Evolutionary conservation across 2,888 invertebrate species (phyloP).

Genomic region (Empis stercorea): DNA sequence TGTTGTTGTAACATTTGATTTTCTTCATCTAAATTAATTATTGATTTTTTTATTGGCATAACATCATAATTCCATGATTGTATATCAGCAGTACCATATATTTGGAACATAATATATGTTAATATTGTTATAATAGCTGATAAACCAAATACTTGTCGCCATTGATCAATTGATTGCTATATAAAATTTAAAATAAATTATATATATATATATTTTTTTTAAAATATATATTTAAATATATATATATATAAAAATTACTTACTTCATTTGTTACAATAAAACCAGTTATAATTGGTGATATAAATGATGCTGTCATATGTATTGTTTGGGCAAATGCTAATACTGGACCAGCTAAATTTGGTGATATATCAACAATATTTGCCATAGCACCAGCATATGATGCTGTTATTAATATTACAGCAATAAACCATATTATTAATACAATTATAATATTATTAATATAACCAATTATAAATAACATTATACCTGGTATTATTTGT

Average conservation of each 20-base stretch:
- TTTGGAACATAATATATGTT: slow-evolving; percentile 51
- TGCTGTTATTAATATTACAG: slow-evolving; percentile 56
- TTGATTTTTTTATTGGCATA: too few relatives aligned
- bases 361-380: slow-evolving; percentile 62
- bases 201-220: not conserved
- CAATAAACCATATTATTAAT: slow-evolving; percentile 51
- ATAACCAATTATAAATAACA: slow-evolving; percentile 49
- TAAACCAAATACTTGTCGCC: slow-evolving; percentile 51
- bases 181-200: not conserved
- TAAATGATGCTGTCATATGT: slow-evolving; percentile 60
- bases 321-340: slow-evolving; percentile 64
- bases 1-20: too few relatives aligned
- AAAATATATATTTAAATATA: too few relatives aligned
- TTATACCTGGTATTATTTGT: slow-evolving; percentile 54
- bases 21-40: too few relatives aligned
- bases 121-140: slow-evolving; percentile 45
- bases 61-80: slow-evolving; percentile 28
- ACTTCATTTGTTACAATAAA: slow-evolving; percentile 46
- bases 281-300: slow-evolving; percentile 53
- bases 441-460: slow-evolving; percentile 45
- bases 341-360: slow-evolving; percentile 62
- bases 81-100: slow-evolving; percentile 52
- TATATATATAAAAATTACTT: slow-evolving; percentile 20
- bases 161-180: slow-evolving; percentile 39
- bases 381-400: slow-evolving; percentile 65